Percentiles rank a stretch among this genome's conserved stretches.
phyloP scores from a whole-genome alignment of 2,113 vertebrate species.

The Colinus virginianus region DNA sequence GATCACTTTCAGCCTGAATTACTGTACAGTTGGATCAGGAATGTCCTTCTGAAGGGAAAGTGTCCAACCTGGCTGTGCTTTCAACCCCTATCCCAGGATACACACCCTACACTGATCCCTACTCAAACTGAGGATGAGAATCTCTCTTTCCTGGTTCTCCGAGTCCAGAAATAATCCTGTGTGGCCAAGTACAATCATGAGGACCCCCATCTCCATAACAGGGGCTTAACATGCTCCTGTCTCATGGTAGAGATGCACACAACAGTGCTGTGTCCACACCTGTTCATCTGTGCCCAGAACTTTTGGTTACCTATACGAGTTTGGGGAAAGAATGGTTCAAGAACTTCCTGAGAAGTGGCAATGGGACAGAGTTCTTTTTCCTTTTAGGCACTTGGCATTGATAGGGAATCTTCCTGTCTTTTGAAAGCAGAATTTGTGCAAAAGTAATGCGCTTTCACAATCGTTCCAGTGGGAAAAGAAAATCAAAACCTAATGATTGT shows the following conservation, averaged over 20 bases:
- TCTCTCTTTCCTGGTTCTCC: not conserved
- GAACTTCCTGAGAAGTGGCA: not conserved
- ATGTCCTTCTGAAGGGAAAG: not conserved
- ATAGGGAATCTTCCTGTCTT: not conserved
- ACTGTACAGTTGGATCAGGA: fast-evolving
- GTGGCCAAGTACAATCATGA: fast-evolving
- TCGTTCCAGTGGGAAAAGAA: not conserved
- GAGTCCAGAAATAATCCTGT: not conserved
- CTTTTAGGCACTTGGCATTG: not conserved
- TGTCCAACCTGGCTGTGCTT: too few species aligned
- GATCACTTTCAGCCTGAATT: not conserved
- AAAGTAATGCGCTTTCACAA: not conserved
- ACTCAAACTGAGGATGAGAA: not conserved
- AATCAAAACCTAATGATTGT: not conserved
- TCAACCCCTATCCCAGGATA: not conserved
- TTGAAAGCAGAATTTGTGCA: not conserved
- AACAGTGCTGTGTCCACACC: fast-evolving
- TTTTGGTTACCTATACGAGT: fast-evolving
- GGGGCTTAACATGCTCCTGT: not conserved
- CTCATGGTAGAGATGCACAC: fast-evolving
- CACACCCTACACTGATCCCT: not conserved
- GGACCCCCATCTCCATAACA: fast-evolving
- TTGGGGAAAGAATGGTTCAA: not conserved
- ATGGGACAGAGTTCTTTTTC: not conserved
- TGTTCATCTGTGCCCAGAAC: not conserved